A percentile compares a stretch with the other conserved stretches of the same genome.
phyloP scores from a whole-genome alignment of 2,113 vertebrate species.

The Zosterops hypoxanthus region DNA sequence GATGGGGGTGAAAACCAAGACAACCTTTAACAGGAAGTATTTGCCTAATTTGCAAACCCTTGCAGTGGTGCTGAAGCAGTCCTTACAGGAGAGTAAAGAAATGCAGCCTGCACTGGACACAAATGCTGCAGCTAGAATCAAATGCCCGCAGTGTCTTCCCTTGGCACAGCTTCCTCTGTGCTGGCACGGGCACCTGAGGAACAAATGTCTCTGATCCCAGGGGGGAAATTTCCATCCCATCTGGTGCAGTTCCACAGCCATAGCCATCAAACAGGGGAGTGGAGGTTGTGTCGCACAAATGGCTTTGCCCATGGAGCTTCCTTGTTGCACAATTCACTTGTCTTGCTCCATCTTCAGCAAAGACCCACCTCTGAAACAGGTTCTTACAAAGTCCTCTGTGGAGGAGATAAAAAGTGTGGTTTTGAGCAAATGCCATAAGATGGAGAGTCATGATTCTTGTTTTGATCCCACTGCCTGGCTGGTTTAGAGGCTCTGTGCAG shows the following conservation, averaged over 20 bases:
- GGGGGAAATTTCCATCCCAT: neutral
- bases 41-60: neutral
- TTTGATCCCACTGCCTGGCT: neutral
- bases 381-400: neutral
- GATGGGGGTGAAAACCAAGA: neutral
- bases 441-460: neutral
- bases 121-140: neutral
- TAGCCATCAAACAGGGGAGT: neutral
- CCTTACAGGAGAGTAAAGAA: neutral
- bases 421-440: neutral
- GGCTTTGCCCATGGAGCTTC: neutral
- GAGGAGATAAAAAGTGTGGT: neutral
- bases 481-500: neutral
- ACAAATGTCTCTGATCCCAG: conserved; percentile 5
- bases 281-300: neutral
- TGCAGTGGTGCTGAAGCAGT: neutral
- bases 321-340: neutral
- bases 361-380: neutral
- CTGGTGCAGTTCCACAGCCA: neutral
- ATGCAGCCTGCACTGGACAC: neutral
- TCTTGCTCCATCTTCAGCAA: neutral
- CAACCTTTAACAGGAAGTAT: neutral
- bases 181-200: neutral
- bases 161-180: neutral
- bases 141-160: neutral